These are phyloP conservation scores for Macrosteles quadrilineatus DNA, from an alignment of 1,140 invertebrate genomes.

Conservation along the genomic window DNA sequence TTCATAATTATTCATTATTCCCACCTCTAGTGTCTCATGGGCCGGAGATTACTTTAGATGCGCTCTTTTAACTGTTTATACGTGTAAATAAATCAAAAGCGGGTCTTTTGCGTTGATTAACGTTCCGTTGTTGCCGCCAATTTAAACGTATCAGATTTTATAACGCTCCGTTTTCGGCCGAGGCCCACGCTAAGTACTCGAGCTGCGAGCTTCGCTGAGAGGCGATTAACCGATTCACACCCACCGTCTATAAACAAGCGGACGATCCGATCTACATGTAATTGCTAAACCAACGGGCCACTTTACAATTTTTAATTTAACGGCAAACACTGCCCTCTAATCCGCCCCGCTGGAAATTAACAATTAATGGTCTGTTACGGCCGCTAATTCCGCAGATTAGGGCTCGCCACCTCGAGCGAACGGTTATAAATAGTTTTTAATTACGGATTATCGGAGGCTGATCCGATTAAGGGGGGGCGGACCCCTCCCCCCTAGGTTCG, in stretches of 20 bases:
- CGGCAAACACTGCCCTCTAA: conserved; percentile 15
- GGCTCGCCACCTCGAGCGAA: neutral
- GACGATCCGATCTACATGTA: neutral
- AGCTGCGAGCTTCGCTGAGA: too few relatives aligned
- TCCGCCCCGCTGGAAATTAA: conserved; percentile 16
- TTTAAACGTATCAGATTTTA: neutral
- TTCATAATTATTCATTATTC: conserved; percentile 10
- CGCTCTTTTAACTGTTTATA: neutral
- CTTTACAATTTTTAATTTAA: conserved; percentile 26
- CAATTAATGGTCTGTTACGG: conserved; percentile 22
- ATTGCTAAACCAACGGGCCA: conserved; percentile 20
- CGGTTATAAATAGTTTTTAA: conserved; percentile 25
- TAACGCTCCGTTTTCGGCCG: neutral
- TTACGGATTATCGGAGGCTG: conserved; percentile 4
- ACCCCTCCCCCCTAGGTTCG: too few relatives aligned
- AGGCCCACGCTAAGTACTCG: neutral
- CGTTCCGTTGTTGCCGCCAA: neutral
- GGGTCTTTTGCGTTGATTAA: neutral
- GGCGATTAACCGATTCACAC: conserved; percentile 13
- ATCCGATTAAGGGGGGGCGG: conserved; percentile 14
- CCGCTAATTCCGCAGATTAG: conserved; percentile 20
- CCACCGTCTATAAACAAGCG: neutral
- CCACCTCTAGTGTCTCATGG: neutral
- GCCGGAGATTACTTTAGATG: neutral
- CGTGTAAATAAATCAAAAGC: neutral